phyloP scores from a whole-genome alignment of 23 tunicate genomes.

The Diplosoma virens region DNA sequence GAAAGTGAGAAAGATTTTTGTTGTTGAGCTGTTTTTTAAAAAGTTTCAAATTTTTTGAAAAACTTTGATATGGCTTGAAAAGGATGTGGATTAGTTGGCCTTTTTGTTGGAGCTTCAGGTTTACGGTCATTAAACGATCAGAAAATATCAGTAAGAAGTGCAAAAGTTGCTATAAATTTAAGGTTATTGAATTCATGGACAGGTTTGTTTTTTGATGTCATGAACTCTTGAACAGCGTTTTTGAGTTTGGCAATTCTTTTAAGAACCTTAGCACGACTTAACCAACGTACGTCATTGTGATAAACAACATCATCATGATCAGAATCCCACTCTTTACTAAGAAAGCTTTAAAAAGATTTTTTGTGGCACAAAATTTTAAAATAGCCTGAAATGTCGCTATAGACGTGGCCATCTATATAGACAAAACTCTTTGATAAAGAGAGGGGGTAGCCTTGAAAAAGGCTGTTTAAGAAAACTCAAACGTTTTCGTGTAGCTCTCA shows the following conservation, averaged over 20 bases:
- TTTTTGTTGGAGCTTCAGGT: background rate
- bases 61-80: background rate
- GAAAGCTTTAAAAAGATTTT: too few relatives aligned
- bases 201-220: too few relatives aligned
- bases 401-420: too few relatives aligned
- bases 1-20: conserved; percentile 1
- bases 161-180: background rate
- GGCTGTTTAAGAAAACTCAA: too few relatives aligned
- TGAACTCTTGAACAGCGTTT: background rate
- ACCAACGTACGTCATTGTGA: too few relatives aligned
- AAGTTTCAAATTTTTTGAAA: background rate
- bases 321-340: background rate
- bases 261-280: too few relatives aligned
- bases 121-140: background rate
- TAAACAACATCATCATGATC: too few relatives aligned
- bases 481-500: too few relatives aligned
- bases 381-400: too few relatives aligned
- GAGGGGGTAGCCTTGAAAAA: too few relatives aligned
- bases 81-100: background rate
- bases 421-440: too few relatives aligned
- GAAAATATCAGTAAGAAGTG: background rate
- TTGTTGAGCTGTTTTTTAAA: background rate
- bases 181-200: background rate
- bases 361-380: too few relatives aligned
- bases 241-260: background rate